phyloP scores from a whole-genome alignment of 2,113 vertebrate genomes.

The Nasalis larvatus region DNA sequence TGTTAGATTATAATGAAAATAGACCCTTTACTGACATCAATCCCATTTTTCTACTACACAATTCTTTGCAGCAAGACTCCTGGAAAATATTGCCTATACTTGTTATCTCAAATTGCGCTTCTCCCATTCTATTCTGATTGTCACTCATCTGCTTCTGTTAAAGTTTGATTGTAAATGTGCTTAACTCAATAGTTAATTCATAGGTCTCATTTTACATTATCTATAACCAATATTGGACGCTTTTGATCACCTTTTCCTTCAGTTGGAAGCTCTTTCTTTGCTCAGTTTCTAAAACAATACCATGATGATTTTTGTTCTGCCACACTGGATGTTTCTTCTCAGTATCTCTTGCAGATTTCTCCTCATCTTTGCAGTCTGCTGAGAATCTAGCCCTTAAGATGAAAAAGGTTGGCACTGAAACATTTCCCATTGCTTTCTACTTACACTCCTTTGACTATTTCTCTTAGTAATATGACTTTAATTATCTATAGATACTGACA shows the following conservation, averaged over 20 bases:
- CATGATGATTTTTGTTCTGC: background rate
- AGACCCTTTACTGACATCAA: background rate
- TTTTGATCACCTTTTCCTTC: background rate
- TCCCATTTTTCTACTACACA: background rate
- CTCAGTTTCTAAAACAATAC: background rate
- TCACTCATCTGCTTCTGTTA: background rate
- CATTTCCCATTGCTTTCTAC: background rate
- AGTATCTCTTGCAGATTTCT: background rate
- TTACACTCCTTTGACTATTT: background rate
- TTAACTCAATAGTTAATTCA: background rate
- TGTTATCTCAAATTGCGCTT: background rate
- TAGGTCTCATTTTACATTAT: background rate
- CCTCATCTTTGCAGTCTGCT: background rate
- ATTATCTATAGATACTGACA: background rate
- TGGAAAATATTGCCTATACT: background rate
- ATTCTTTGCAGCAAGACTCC: background rate
- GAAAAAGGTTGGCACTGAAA: background rate
- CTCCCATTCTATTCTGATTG: background rate
- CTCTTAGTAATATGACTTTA: slow-evolving; percentile 11
- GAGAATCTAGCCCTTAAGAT: background rate
- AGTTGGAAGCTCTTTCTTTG: background rate
- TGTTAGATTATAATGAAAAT: background rate
- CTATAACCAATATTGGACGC: background rate
- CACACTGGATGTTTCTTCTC: background rate
- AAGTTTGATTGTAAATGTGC: background rate